Evolutionary conservation across 2,113 vertebrate species (phyloP), one percentile per base, ranked within the genome.

Genomic region (Phyllopteryx taeniolatus): DNA sequence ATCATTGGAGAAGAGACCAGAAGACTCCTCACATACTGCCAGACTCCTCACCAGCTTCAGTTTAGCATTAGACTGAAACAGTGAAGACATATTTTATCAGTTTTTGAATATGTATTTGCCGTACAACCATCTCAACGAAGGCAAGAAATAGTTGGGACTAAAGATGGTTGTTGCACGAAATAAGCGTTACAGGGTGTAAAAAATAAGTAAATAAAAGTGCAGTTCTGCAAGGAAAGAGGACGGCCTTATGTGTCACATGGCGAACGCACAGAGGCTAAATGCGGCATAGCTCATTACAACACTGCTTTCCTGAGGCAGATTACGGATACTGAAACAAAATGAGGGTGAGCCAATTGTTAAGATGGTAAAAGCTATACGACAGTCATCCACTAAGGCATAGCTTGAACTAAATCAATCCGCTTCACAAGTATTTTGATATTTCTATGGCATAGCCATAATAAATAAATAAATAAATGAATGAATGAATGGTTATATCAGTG

Each of bases 1-100:
- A 83, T 99, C 97, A 43, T 87, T 91, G 43, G 84, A 85, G 70
- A 96, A 99, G 14, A 94, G 96, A 75, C 92, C 90, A 2, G 94
- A 97, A 0, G 96, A 98, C 70, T 99, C 98, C 80, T 99, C 96
- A 87, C 98, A 99, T 5, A 99, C 97, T 71, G 98, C 98, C 85
- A 99, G 92, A 86, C 98, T 98, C 77, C 97, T 93, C 77, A 99
- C 98, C 90, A 99, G 92, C 85, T 98, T 99, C 74, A 98, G 91
- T 92, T 99, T 98, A 42, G 96, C 97, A 88, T 99, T 98, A 70
- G 97, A 98, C 96, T 99, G 87, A 31, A 87, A 89, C 47, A 82
- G 85, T 27, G 14, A 78, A 66, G 20, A 66, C n/a, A 66, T 8
- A 35, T 2, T 33, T 27, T 44, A n/a, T 3, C 54, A 17, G 54